Conservation (phyloP, 1,140 invertebrate species). For the Elymnias hypermnestra region DNA sequence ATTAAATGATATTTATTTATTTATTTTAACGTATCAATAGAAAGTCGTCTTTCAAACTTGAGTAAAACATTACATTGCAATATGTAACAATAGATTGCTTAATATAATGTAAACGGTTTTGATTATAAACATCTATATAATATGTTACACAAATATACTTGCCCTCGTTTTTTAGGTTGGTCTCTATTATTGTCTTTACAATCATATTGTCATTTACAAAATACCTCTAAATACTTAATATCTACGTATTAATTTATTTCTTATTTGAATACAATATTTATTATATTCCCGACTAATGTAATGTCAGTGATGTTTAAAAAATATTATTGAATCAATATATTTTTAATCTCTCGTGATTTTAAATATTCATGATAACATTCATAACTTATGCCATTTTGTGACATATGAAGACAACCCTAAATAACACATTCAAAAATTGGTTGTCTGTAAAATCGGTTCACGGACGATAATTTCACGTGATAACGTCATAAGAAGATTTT, state of each 20-base stretch:
- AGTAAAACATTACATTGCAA: no score
- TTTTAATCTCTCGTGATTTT: slow-evolving; percentile 13
- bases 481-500: no score
- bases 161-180: slow-evolving; percentile 25
- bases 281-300: slow-evolving; percentile 7
- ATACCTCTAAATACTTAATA: slow-evolving; percentile 17
- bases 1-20: no score
- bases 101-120: slow-evolving; percentile 3
- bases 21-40: no score
- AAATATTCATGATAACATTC: no score
- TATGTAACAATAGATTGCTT: background rate
- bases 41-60: no score
- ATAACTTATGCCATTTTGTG: no score
- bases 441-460: no score
- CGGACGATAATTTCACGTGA: no score
- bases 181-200: slow-evolving; percentile 49
- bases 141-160: slow-evolving; percentile 25
- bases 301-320: slow-evolving; percentile 11
- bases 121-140: slow-evolving; percentile 6
- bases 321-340: no score
- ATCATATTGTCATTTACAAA: slow-evolving; percentile 45
- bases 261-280: slow-evolving; percentile 10
- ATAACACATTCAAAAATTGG: no score
- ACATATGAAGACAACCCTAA: no score
- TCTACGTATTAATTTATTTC: slow-evolving; percentile 3